Evolutionary conservation across 1,140 invertebrate species (phyloP).

Genomic region (Lepidurus arcticus): DNA sequence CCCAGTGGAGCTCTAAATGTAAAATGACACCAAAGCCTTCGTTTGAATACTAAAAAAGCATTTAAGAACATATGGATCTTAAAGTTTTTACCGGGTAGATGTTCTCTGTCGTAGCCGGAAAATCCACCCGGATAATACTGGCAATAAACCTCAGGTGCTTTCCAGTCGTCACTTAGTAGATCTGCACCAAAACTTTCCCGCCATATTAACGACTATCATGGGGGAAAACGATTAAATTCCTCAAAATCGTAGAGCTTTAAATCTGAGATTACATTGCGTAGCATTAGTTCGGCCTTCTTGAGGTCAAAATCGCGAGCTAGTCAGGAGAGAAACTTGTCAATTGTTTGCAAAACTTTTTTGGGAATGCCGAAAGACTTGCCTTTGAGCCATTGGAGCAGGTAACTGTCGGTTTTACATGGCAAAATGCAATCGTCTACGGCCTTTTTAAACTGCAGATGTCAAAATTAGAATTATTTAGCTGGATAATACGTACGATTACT

Average conservation of each 20-base stretch:
- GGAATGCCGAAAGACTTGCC: not conserved
- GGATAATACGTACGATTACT: not conserved
- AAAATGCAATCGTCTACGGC: not conserved
- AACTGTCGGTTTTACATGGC: slow-evolving; percentile 7
- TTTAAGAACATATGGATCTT: no score
- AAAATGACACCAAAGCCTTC: no score
- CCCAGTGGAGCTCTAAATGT: no score
- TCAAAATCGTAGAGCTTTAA: not conserved
- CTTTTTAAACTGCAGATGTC: slow-evolving; percentile 9
- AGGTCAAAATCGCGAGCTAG: slow-evolving; percentile 24
- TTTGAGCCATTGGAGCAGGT: slow-evolving; percentile 26
- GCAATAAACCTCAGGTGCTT: slow-evolving; percentile 61
- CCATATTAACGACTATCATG: slow-evolving; percentile 66
- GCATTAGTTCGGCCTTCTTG: slow-evolving; percentile 22
- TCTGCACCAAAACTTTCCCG: slow-evolving; percentile 71
- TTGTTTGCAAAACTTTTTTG: not conserved
- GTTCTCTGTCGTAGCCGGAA: slow-evolving; percentile 74
- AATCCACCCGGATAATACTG: slow-evolving; percentile 69
- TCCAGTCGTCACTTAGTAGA: slow-evolving; percentile 56
- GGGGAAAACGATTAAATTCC: slow-evolving; percentile 27
- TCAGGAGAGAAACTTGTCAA: not conserved
- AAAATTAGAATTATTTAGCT: not conserved
- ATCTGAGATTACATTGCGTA: not conserved
- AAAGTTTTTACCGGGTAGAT: slow-evolving; percentile 61
- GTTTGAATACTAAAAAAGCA: no score